Percentiles rank a stretch among this genome's conserved stretches.
Evolutionary conservation across 2,888 invertebrate genomes (phyloP).

Genomic region (Harpagoxenus sublaevis): DNA sequence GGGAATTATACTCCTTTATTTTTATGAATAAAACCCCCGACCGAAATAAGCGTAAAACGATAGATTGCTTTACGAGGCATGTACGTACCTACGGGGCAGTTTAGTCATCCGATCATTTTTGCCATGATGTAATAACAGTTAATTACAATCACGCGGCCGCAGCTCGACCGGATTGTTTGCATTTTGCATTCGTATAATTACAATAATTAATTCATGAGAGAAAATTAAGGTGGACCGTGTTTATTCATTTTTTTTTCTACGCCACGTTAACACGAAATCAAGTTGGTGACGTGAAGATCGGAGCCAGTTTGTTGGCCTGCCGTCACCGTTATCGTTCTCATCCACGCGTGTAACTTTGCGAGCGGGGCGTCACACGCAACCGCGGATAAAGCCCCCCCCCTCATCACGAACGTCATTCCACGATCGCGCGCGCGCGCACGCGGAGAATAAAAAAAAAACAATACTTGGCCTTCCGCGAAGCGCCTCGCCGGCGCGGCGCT

Average conservation of each 20-base stretch:
- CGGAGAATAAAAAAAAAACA: slow-evolving; percentile 12
- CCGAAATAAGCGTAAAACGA: background rate
- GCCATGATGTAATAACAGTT: background rate
- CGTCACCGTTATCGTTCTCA: background rate
- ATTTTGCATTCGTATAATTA: background rate
- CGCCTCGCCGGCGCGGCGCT: slow-evolving; percentile 5
- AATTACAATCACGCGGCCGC: background rate
- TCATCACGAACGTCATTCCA: slow-evolving; percentile 23
- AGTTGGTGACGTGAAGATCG: background rate
- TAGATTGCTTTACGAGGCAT: background rate
- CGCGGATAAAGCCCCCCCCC: slow-evolving; percentile 10
- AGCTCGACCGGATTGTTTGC: background rate
- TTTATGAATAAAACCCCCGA: background rate
- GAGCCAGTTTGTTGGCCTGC: background rate
- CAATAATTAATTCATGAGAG: background rate
- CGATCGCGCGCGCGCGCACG: background rate
- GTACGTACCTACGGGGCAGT: background rate
- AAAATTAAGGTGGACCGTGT: background rate
- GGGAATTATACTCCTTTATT: background rate
- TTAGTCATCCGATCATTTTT: background rate
- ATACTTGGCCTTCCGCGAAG: slow-evolving; percentile 27
- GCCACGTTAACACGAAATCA: too few species aligned
- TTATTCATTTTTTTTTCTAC: background rate
- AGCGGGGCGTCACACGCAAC: background rate
- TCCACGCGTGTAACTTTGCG: background rate